A percentile compares a stretch with the other conserved stretches of the same genome.
These are phyloP conservation scores for Exocentrus adspersus DNA, from an alignment of 2,888 invertebrate species.

Conservation along the genomic window DNA sequence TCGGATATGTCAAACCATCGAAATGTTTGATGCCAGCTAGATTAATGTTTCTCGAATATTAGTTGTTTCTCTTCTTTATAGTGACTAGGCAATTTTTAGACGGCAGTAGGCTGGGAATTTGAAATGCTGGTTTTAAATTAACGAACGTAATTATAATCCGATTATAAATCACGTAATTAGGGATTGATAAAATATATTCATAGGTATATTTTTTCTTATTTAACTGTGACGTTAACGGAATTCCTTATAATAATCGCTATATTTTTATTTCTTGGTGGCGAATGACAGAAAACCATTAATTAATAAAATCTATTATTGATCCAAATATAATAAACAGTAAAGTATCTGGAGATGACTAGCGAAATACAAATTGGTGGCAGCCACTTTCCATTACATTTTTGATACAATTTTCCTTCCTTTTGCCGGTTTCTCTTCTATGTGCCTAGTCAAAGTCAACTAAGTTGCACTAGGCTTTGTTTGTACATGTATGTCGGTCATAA, in stretches of 20 bases:
- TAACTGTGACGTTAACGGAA: neutral
- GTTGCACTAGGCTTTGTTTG: too few relatives aligned
- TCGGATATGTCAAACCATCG: constrained; percentile 48
- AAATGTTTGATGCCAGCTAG: constrained; percentile 61
- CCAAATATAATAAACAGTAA: neutral
- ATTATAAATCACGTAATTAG: constrained; percentile 40
- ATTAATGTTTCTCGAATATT: constrained; percentile 63
- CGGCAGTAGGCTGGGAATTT: constrained; percentile 46
- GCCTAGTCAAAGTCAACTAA: too few relatives aligned
- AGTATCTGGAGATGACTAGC: neutral
- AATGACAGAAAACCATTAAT: neutral
- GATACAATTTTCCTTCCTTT: too few relatives aligned
- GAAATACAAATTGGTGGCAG: neutral
- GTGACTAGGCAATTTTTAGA: constrained; percentile 54
- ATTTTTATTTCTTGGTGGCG: neutral
- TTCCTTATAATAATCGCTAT: constrained; percentile 1
- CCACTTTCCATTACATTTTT: too few relatives aligned
- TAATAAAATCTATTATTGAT: neutral
- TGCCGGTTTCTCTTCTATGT: too few relatives aligned
- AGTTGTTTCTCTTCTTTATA: constrained; percentile 53
- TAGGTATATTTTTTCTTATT: constrained; percentile 13
- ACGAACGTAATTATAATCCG: constrained; percentile 44
- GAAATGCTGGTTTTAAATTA: constrained; percentile 54
- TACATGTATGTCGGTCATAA: too few relatives aligned
- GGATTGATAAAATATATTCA: constrained; percentile 25